Base-by-base conservation (phyloP, 2,888 invertebrate genomes). In the Linyphia triangularis region DNA sequence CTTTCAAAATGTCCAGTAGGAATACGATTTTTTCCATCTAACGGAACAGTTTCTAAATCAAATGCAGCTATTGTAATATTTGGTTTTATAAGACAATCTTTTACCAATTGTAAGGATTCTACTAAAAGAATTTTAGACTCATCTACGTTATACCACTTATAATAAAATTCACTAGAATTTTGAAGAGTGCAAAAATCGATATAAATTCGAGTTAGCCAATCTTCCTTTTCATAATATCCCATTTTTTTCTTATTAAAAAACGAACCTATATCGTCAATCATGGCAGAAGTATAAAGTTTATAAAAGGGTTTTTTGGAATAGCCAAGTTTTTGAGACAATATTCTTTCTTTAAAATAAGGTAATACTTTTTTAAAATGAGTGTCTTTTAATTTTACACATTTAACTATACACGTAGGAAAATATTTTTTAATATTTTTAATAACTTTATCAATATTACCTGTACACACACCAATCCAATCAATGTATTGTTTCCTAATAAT, bases 1-100 rank as follows among this genome's bases (percentile, higher is more conserved):
- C 59, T 37, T 13, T 51, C 6, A 82, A 59, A 2, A 26, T 70
- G 69, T n/a, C 81, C 81, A n/a, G 69, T 82, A 0, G 81, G 81
- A 24, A 82, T 22, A 6, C 81, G 69, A 61, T 70, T 40, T 61
- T 70, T 70, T 1, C 70, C 70, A 10, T 69, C 59, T 51, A 82
- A 28, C n/a, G 81, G 79, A 13, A 79, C 57, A 67, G 79, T 79
- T 69, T 79, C 79, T 19, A 79, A 79, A 57, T 79, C 79, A 51
- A 79, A 82, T 16, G 81, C 19, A n/a, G n/a, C 70, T 22, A 69
- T 70, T 1, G 13, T 59, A 37, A 69, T 59, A 26, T 82, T 70
- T n/a, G 81, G 81, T 70, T 16, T 9, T 61, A n/a, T 9, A n/a
- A 22, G 24, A 16, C 16, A 82, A 37, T 59, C 30, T 22, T 1